Conservation (phyloP, 2,888 invertebrate species). For the Patella ulyssiponensis region DNA sequence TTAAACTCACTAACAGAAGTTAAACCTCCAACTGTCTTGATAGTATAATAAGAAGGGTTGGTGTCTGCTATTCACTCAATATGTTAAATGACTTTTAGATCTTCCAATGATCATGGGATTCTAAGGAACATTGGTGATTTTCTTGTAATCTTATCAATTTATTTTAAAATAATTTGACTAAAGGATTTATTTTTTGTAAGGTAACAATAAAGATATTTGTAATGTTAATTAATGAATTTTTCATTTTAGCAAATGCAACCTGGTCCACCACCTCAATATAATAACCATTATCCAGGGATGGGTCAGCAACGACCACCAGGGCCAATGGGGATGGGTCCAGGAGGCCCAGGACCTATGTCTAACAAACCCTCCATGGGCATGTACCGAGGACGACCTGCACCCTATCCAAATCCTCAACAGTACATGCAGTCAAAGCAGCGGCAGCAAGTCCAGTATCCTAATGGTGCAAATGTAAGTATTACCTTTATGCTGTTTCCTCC, state of each 20-base stretch:
- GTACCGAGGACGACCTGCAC: conserved; percentile 76
- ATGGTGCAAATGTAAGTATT: conserved; percentile 49
- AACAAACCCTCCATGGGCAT: conserved; percentile 48
- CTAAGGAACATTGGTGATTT: too few species aligned
- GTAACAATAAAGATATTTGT: too few species aligned
- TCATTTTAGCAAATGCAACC: conserved; percentile 56
- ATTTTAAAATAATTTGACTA: too few species aligned
- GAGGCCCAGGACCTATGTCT: conserved; percentile 54
- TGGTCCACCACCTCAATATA: conserved; percentile 60
- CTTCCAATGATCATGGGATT: too few species aligned
- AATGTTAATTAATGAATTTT: not conserved
- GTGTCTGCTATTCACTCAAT: too few species aligned
- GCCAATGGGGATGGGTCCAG: conserved; percentile 59
- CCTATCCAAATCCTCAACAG: conserved; percentile 89
- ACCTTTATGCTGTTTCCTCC: not conserved
- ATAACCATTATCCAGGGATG: conserved; percentile 61
- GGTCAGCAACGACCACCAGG: conserved; percentile 78
- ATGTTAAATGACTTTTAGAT: too few species aligned
- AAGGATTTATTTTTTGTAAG: too few species aligned
- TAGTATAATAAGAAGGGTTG: too few species aligned
- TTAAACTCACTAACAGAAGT: too few species aligned
- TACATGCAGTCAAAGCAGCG: conserved; percentile 86
- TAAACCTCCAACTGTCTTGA: too few species aligned
- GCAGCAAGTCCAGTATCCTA: conserved; percentile 63
- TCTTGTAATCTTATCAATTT: too few species aligned